Evolutionary conservation across 2,797 vertebrate species (phyloP).

Genomic region (Anguilla obscura): DNA sequence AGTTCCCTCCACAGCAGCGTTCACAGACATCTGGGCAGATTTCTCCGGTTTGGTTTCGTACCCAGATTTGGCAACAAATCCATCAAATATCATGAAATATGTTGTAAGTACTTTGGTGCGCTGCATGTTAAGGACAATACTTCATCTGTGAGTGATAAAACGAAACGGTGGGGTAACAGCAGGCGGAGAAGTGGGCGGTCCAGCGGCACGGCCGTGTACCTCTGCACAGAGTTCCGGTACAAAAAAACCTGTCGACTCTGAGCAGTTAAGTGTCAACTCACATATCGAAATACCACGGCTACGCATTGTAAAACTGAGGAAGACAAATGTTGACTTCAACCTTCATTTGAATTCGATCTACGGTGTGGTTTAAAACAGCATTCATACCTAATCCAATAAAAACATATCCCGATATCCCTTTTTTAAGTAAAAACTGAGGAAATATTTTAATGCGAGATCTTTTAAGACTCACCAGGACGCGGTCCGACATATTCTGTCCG

Average conservation of each 20-base stretch:
- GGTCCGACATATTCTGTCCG: constrained; percentile 98
- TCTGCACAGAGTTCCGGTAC: not conserved
- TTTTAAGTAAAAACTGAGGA: not conserved
- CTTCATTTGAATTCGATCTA: not conserved
- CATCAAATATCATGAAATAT: not conserved
- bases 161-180: not conserved
- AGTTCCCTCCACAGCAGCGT: not conserved
- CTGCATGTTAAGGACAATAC: not conserved
- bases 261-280: not conserved
- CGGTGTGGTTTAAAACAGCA: not conserved
- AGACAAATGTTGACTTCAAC: constrained; percentile 3
- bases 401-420: not conserved
- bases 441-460: not conserved
- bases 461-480: constrained; percentile 88
- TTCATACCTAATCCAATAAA: not conserved
- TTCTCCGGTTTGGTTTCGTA: not conserved
- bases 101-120: not conserved
- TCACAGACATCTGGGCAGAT: not conserved
- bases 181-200: not conserved
- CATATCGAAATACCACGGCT: not conserved
- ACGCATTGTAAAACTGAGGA: not conserved
- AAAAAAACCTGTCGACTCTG: not conserved
- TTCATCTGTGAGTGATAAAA: not conserved
- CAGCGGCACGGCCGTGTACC: not conserved
- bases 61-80: not conserved